Evolutionary conservation across 1,140 invertebrate species (phyloP).

Genomic region (Pseudomyrmex gracilis): DNA sequence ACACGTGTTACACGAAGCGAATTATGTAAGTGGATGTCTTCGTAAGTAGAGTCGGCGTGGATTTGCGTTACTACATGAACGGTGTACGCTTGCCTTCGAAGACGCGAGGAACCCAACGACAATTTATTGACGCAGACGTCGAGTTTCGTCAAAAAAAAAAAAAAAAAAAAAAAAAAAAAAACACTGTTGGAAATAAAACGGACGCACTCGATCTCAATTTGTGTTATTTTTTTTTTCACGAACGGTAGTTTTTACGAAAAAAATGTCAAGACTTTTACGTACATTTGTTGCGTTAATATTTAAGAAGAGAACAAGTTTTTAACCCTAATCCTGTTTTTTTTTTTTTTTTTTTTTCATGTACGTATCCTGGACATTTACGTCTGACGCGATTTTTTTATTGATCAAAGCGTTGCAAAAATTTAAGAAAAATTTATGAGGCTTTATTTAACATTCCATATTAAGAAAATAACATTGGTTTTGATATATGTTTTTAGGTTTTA

Average conservation of each 20-base stretch:
- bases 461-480: no score
- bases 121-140: slow-evolving; percentile 32
- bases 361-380: neutral
- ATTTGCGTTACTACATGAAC: slow-evolving; percentile 51
- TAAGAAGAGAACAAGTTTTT: no score
- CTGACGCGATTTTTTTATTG: no score
- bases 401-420: no score
- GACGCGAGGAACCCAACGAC: slow-evolving; percentile 39
- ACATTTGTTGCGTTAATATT: neutral
- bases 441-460: no score
- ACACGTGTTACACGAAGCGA: slow-evolving; percentile 21
- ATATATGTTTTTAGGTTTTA: no score
- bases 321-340: neutral
- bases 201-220: slow-evolving; percentile 19
- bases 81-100: slow-evolving; percentile 59
- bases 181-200: slow-evolving; percentile 21
- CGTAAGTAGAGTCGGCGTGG: slow-evolving; percentile 61
- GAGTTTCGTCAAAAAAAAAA: slow-evolving; percentile 24
- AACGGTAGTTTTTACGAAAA: neutral
- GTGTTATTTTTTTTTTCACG: slow-evolving; percentile 11
- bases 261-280: neutral
- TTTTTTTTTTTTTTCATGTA: neutral
- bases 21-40: slow-evolving; percentile 27
- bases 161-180: slow-evolving; percentile 19
- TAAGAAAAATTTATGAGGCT: no score